These are phyloP conservation scores for Arvicanthis niloticus DNA, from an alignment of 2,113 vertebrate species.

Conservation along the genomic window DNA sequence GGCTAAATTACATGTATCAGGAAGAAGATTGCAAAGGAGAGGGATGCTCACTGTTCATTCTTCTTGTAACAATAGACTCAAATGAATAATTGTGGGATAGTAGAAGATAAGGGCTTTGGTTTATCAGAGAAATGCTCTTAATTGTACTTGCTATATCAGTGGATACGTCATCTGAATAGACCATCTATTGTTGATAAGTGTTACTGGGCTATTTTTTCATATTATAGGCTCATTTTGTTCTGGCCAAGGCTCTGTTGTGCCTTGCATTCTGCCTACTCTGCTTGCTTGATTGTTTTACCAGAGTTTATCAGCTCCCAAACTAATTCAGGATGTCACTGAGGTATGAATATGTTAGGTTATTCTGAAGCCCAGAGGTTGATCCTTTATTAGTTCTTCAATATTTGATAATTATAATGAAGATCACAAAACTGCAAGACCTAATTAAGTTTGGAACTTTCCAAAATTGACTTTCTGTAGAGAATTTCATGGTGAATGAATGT, in stretches of 20 bases:
- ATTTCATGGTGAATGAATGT: slow-evolving; percentile 84
- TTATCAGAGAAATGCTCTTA: slow-evolving; percentile 68
- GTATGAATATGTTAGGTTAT: slow-evolving; percentile 78
- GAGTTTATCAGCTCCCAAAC: slow-evolving; percentile 53
- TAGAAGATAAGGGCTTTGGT: slow-evolving; percentile 47
- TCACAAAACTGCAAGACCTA: slow-evolving; percentile 83
- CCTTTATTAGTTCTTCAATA: slow-evolving; percentile 79
- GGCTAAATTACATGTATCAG: slow-evolving; percentile 65
- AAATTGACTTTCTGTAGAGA: slow-evolving; percentile 83
- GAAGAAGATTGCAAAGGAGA: slow-evolving; percentile 63
- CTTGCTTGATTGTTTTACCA: slow-evolving; percentile 51
- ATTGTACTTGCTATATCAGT: slow-evolving; percentile 70
- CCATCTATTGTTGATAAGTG: slow-evolving; percentile 69
- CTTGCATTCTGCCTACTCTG: slow-evolving; percentile 41
- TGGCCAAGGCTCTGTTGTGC: slow-evolving; percentile 56
- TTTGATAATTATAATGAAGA: slow-evolving; percentile 84
- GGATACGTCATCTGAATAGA: slow-evolving; percentile 60
- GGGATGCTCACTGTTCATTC: slow-evolving; percentile 67
- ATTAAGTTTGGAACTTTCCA: slow-evolving; percentile 84
- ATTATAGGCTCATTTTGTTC: slow-evolving; percentile 58
- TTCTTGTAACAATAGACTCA: slow-evolving; percentile 76
- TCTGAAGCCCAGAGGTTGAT: slow-evolving; percentile 78
- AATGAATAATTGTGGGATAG: slow-evolving; percentile 77
- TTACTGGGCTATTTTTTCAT: slow-evolving; percentile 68
- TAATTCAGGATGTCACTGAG: slow-evolving; percentile 66